Conservation (phyloP, 2,888 invertebrate species). For the Onchidella celtica region DNA sequence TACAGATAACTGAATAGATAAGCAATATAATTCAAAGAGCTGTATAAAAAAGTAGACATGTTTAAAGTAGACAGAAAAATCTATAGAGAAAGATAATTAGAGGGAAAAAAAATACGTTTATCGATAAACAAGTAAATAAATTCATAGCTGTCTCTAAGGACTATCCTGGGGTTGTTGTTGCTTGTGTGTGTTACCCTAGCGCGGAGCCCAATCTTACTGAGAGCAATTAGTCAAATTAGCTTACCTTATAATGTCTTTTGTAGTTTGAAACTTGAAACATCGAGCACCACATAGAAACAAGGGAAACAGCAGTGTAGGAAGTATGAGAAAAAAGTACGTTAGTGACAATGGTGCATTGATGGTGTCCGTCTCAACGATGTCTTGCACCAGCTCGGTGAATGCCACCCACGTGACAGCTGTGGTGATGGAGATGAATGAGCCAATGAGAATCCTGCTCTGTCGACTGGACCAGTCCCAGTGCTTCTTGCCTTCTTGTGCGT, state of each 20-base stretch:
- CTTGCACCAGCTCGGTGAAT: conserved; percentile 87
- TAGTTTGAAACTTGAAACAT: conserved; percentile 83
- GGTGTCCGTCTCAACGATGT: conserved; percentile 46
- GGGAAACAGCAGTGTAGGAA: conserved; percentile 94
- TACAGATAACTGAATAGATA: too few species aligned
- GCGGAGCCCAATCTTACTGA: too few species aligned
- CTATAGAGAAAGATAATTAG: too few species aligned
- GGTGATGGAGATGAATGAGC: conserved; percentile 51
- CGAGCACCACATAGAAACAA: conserved; percentile 86
- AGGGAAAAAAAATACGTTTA: too few species aligned
- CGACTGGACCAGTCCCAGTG: conserved; percentile 46
- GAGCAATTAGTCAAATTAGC: conserved; percentile 5
- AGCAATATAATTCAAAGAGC: too few species aligned
- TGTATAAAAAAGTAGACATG: too few species aligned
- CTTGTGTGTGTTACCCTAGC: too few species aligned
- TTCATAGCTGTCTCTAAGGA: too few species aligned
- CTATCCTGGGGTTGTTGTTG: too few species aligned
- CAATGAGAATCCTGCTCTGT: conserved; percentile 40
- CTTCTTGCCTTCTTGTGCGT: not conserved
- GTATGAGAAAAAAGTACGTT: conserved; percentile 96
- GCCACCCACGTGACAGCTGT: conserved; percentile 96
- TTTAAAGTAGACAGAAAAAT: too few species aligned
- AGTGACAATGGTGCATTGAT: conserved; percentile 97
- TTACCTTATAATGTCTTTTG: conserved; percentile 61
- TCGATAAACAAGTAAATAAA: too few species aligned